Evolutionary conservation across 2,113 vertebrate genomes (phyloP).

Genomic region (Drymodes brunneopygia): DNA sequence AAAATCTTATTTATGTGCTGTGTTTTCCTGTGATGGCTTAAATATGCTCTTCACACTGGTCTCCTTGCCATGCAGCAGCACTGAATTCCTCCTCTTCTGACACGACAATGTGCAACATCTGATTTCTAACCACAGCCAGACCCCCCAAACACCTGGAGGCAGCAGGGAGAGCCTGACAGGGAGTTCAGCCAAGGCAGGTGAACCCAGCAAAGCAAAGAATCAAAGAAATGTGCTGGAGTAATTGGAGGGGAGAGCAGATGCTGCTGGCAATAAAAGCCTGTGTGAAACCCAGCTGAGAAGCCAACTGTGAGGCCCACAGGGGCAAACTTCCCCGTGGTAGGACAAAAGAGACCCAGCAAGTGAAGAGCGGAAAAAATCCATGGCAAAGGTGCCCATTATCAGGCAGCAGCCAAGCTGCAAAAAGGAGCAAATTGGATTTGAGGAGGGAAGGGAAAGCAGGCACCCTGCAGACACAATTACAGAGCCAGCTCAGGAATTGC

Average conservation of each 20-base stretch:
- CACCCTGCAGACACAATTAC: not conserved
- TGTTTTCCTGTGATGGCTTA: not conserved
- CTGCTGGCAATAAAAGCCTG: slow-evolving; percentile 23
- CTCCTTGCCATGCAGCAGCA: not conserved
- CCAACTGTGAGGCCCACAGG: slow-evolving; percentile 2
- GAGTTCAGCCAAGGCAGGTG: not conserved
- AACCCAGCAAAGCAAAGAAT: not conserved
- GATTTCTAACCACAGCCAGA: not conserved
- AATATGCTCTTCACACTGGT: not conserved
- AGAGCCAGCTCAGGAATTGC: not conserved
- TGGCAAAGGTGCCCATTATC: slow-evolving; percentile 28
- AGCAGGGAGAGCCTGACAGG: not conserved
- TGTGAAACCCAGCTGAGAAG: slow-evolving; percentile 34
- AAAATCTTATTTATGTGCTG: not conserved
- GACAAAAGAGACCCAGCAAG: slow-evolving; percentile 38
- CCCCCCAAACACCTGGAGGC: not conserved
- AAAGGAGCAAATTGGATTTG: not conserved
- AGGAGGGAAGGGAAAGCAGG: not conserved
- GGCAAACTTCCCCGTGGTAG: slow-evolving; percentile 27
- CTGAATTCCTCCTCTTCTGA: not conserved
- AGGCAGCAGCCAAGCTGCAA: not conserved
- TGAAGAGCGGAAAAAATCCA: not conserved
- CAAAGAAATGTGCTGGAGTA: slow-evolving; percentile 7
- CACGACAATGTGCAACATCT: not conserved
- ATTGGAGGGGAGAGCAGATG: slow-evolving; percentile 35